Conservation (phyloP, 2,113 vertebrate species). For the Strix aluco region DNA sequence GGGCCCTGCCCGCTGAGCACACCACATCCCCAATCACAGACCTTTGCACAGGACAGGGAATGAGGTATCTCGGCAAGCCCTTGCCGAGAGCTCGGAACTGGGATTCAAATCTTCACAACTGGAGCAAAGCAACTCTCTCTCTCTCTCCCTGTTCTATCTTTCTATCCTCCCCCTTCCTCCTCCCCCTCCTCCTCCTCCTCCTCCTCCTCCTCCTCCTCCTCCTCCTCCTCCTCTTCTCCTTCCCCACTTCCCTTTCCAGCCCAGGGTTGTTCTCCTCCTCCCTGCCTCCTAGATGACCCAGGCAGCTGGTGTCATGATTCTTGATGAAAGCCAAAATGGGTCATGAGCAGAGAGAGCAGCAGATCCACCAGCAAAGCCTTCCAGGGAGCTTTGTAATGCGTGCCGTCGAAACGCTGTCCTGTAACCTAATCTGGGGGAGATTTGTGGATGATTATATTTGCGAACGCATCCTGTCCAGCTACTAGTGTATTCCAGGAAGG, state of each 20-base stretch:
- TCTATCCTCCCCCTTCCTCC: slow-evolving; percentile 38
- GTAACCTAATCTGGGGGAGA: slow-evolving; percentile 52
- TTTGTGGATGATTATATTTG: slow-evolving; percentile 51
- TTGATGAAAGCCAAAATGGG: slow-evolving; percentile 64
- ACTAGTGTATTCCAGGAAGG: slow-evolving; percentile 49
- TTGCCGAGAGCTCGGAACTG: background rate
- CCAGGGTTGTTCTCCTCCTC: slow-evolving; percentile 28
- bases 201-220: background rate
- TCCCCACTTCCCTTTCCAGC: background rate
- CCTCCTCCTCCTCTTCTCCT: background rate
- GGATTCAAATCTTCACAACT: slow-evolving; percentile 12
- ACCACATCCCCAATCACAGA: slow-evolving; percentile 63
- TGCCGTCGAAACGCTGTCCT: background rate
- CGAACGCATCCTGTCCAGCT: slow-evolving; percentile 44
- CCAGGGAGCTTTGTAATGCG: slow-evolving; percentile 23
- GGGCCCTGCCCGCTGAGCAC: slow-evolving; percentile 67
- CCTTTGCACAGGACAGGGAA: slow-evolving; percentile 35
- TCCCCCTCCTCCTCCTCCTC: background rate
- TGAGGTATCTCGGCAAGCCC: slow-evolving; percentile 18
- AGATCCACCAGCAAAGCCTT: slow-evolving; percentile 48
- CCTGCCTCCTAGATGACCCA: slow-evolving; percentile 64
- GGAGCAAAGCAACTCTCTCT: background rate
- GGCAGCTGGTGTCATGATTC: slow-evolving; percentile 59
- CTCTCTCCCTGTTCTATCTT: background rate
- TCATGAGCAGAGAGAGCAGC: slow-evolving; percentile 33